Percentiles rank a stretch among this genome's conserved stretches.
Evolutionary conservation across 2,113 vertebrate genomes (phyloP).

Genomic region (Pantherophis guttatus): DNA sequence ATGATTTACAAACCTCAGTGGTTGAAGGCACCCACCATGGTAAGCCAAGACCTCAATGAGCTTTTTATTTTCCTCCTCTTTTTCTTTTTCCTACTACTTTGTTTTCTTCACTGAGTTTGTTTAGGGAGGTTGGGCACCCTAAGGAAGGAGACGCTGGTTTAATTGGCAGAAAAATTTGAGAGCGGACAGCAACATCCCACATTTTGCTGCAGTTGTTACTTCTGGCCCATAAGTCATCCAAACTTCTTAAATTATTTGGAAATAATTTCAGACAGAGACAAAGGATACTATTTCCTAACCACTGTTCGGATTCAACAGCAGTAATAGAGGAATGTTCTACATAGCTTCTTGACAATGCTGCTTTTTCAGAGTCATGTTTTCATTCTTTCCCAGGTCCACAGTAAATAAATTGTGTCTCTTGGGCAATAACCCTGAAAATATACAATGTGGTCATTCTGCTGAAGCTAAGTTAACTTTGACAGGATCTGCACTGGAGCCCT

Average conservation of each 20-base stretch:
- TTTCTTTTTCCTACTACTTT: neutral
- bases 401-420: neutral
- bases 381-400: neutral
- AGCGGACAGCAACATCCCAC: neutral
- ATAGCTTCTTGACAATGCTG: neutral
- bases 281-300: neutral
- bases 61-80: neutral
- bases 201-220: neutral
- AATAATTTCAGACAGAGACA: accelerated
- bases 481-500: neutral
- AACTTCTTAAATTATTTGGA: neutral
- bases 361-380: neutral
- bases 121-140: neutral
- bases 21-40: neutral
- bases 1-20: neutral
- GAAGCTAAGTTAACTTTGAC: neutral
- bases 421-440: neutral
- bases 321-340: neutral
- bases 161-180: accelerated
- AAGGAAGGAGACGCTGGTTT: neutral
- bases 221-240: neutral
- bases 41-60: neutral
- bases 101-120: neutral
- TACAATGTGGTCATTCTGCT: neutral
- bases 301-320: neutral